Conservation (phyloP, 2,113 vertebrate genomes). For the Rhineura floridana region DNA sequence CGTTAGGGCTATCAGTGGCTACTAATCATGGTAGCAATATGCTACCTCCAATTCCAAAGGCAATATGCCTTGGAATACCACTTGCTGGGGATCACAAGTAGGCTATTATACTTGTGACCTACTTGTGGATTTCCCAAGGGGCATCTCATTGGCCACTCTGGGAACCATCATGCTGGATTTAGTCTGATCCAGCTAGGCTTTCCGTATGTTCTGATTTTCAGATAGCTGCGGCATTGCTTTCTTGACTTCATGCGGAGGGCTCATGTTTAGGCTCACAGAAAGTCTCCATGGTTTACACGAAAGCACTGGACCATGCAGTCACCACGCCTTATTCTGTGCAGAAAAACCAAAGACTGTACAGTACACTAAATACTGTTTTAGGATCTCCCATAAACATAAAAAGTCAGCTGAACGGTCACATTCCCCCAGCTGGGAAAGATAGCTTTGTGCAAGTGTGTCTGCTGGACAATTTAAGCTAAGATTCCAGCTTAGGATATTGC, state of each 20-base stretch:
- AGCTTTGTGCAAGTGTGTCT: not conserved
- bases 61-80: no score
- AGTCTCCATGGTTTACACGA: not conserved
- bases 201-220: no score
- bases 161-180: no score
- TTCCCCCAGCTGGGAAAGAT: not conserved
- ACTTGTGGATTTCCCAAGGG: no score
- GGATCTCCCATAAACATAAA: not conserved
- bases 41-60: no score
- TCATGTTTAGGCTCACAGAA: not conserved
- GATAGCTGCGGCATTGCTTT: constrained; percentile 43
- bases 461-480: not conserved
- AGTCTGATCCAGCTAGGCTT: not conserved
- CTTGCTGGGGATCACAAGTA: no score
- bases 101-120: no score
- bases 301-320: rapidly evolving
- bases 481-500: not conserved
- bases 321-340: not conserved
- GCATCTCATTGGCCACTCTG: no score
- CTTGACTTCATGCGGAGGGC: not conserved
- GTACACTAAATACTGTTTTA: not conserved
- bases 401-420: not conserved
- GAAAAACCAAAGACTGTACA: not conserved
- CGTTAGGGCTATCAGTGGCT: no score
- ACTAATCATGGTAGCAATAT: no score